Base-by-base conservation (phyloP, 2,797 vertebrate species). In the Acridotheres tristis region DNA sequence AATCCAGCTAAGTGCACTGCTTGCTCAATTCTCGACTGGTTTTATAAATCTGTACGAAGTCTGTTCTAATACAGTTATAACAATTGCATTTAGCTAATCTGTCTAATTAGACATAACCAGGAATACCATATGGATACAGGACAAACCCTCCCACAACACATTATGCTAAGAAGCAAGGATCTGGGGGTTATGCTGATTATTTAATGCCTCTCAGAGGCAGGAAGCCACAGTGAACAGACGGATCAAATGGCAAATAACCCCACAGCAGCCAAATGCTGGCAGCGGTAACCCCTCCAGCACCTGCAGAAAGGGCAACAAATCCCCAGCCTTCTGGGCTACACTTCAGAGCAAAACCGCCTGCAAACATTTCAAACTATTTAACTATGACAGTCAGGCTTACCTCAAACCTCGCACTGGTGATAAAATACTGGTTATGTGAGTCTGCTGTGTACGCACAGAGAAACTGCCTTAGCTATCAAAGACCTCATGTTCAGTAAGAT, bases 241-340 rank as follows among this genome's bases (percentile, higher is more conserved):
- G 55, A 90, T 65, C 69, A 85, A 91, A 93, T 27, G 40, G 65
- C 55, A 94, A 79, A 96, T 36, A 77, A 71, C 27, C 77, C 77
- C 58, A 20, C 1, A 1, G 63, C 47, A 72, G 67, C 36, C 74
- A 80, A 53, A 53, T 0, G 3, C 79, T 42, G 50, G 66, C 76
- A 86, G 50, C 0, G 0, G 16, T 25, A 88, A 55, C 19, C 32
- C 45, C 1, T 1, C 25, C 57, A 63, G 67, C 78, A 66, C 85
- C 89, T 83, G 77, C 3, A 5, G 65, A 77, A 90, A 88, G 66
- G 90, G 62, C 55, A 88, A 54, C 40, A 92, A 80, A 57, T 57
- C 72, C 51, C 76, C 72, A 84, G 85, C 23, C 59, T 62, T 65
- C 78, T 47, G 48, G 73, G 51, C 48, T 34, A 42, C 48, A 9